These are phyloP conservation scores for Orussus abietinus DNA, from an alignment of 1,140 invertebrate species.

Conservation along the genomic window DNA sequence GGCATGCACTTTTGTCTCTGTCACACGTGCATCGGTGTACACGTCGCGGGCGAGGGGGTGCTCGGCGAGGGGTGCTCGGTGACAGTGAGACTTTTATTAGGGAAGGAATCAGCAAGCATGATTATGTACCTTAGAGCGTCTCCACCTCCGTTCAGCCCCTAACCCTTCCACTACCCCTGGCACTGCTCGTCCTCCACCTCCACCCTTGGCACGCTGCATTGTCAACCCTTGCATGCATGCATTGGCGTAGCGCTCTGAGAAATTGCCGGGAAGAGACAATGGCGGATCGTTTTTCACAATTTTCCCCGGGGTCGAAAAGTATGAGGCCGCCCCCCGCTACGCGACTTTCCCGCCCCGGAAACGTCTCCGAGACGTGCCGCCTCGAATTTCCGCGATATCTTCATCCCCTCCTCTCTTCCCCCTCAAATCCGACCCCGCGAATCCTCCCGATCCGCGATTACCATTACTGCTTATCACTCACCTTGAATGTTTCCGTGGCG, in stretches of 20 bases:
- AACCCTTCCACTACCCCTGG: conserved; percentile 9
- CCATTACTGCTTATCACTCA: conserved; percentile 33
- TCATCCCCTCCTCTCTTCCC: too few species aligned
- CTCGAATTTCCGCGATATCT: too few species aligned
- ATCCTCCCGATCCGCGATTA: background rate
- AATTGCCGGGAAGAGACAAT: conserved; percentile 15
- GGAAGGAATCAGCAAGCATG: conserved; percentile 53
- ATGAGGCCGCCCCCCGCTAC: too few species aligned
- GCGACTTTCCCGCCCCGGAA: too few species aligned
- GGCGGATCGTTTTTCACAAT: conserved; percentile 3
- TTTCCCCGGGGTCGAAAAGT: conserved; percentile 10
- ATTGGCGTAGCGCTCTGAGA: conserved; percentile 28
- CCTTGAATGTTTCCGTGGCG: conserved; percentile 44
- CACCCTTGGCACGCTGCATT: conserved; percentile 23
- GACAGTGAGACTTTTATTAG: conserved; percentile 55
- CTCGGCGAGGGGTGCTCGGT: conserved; percentile 26
- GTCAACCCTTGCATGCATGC: conserved; percentile 29
- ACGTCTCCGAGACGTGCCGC: too few species aligned
- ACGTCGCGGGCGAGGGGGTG: conserved; percentile 26
- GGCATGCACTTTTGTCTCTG: conserved; percentile 40
- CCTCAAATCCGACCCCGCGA: too few species aligned
- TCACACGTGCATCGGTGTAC: conserved; percentile 27
- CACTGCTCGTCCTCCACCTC: conserved; percentile 3
- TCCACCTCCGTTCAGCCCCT: conserved; percentile 15
- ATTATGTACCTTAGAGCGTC: conserved; percentile 53